Conservation (phyloP, 2,888 invertebrate genomes). For the Gryllus longicercus region DNA sequence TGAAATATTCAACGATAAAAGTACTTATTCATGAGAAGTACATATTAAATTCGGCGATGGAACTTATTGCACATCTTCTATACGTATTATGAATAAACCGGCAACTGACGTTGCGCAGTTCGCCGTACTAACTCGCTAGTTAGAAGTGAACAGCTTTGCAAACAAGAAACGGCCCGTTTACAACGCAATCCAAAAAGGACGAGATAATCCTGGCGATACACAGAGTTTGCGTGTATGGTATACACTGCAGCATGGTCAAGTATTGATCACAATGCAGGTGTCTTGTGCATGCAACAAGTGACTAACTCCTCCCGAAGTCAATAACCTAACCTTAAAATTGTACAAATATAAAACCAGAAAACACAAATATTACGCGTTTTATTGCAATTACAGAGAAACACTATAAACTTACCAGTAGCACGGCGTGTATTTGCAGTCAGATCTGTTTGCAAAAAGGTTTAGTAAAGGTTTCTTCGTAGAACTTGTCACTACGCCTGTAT, state of each 20-base stretch:
- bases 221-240: slow-evolving; percentile 33
- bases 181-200: background rate
- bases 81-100: no score
- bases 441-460: slow-evolving; percentile 39
- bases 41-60: no score
- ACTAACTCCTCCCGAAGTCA: slow-evolving; percentile 27
- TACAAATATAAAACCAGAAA: slow-evolving; percentile 32
- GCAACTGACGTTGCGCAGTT: no score
- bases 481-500: slow-evolving; percentile 34
- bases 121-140: no score
- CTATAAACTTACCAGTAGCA: slow-evolving; percentile 73
- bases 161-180: no score
- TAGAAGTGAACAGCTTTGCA: no score
- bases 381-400: slow-evolving; percentile 25
- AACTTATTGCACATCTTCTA: no score
- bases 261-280: slow-evolving; percentile 33
- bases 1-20: no score
- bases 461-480: slow-evolving; percentile 36
- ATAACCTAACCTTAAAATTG: slow-evolving; percentile 23
- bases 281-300: slow-evolving; percentile 30
- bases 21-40: no score
- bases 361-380: slow-evolving; percentile 31
- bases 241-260: slow-evolving; percentile 33
- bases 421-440: slow-evolving; percentile 79
- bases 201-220: slow-evolving; percentile 20